These are phyloP conservation scores for Myotis brandtii DNA, from an alignment of 2,113 vertebrate species.

Conservation along the genomic window DNA sequence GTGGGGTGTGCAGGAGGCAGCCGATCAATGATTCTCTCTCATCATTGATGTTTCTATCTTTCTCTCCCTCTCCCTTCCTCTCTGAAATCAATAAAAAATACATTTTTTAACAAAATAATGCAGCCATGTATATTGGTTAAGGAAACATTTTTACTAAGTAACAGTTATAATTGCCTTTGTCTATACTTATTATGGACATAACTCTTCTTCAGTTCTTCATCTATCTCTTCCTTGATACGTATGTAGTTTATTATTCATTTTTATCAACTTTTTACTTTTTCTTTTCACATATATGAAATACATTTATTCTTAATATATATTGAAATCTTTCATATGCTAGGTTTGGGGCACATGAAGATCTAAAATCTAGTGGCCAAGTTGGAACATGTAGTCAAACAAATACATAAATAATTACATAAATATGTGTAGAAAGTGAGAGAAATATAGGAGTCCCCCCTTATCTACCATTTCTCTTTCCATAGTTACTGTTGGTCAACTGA, in stretches of 20 bases:
- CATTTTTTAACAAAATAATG: background rate
- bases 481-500: background rate
- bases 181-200: background rate
- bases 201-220: background rate
- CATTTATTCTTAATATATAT: background rate
- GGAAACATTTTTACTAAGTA: background rate
- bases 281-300: background rate
- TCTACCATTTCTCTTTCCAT: background rate
- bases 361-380: background rate
- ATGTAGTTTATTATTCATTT: background rate
- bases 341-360: background rate
- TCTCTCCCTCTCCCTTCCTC: too few relatives aligned
- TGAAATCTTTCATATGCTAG: background rate
- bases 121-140: background rate
- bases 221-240: background rate
- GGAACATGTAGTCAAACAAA: background rate
- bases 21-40: too few relatives aligned
- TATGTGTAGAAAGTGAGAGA: background rate
- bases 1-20: too few relatives aligned
- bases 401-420: background rate
- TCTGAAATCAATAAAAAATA: too few relatives aligned
- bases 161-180: background rate
- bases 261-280: background rate
- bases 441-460: background rate
- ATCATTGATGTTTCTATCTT: too few relatives aligned